Conservation (phyloP, 2,113 vertebrate genomes). For the Artemisiospiza belli region DNA sequence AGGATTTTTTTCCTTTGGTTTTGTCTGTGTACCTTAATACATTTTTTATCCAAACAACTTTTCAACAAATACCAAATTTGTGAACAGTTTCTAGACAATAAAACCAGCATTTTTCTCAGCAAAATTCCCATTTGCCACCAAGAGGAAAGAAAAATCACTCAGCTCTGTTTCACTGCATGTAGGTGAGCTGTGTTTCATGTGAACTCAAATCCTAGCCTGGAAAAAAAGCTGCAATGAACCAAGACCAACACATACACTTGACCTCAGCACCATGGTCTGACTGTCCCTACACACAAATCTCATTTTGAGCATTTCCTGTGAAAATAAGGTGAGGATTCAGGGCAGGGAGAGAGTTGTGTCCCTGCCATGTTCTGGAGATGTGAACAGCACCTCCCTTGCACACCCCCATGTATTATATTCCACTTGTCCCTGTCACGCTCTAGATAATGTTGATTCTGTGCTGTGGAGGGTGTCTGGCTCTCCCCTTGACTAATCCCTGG, state of each 20-base stretch:
- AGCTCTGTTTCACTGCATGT: background rate
- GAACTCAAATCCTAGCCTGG: rapidly evolving
- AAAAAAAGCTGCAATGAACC: background rate
- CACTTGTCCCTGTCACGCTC: background rate
- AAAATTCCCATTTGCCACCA: background rate
- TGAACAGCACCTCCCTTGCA: background rate
- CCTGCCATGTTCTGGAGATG: background rate
- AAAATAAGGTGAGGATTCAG: background rate
- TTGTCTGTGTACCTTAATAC: background rate
- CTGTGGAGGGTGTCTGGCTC: constrained; percentile 24
- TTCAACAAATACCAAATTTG: background rate
- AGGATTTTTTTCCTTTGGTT: background rate
- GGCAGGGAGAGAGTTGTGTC: background rate
- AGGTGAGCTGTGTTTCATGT: background rate
- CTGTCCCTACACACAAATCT: background rate
- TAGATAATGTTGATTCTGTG: constrained; percentile 16
- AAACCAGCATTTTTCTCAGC: background rate
- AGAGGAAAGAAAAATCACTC: background rate
- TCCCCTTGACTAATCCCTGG: constrained; percentile 34
- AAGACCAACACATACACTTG: background rate
- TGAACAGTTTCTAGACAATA: background rate
- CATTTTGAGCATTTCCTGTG: background rate
- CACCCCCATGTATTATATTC: background rate
- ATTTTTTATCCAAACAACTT: background rate
- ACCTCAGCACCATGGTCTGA: background rate